phyloP scores from a whole-genome alignment of 2,797 vertebrate species.

The Poecilia wingei region DNA sequence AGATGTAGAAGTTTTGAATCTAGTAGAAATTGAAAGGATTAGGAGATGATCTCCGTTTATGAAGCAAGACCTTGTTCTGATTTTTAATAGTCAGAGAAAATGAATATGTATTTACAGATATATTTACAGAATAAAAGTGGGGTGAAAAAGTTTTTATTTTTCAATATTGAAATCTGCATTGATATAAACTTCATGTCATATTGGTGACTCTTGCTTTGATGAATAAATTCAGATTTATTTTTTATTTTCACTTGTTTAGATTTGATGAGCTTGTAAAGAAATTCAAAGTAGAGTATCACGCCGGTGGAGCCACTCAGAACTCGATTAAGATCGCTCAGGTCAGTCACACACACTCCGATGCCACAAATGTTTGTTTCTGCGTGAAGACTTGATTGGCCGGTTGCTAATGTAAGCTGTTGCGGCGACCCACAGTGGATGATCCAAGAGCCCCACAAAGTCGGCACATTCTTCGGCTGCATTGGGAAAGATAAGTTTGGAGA shows the following conservation, averaged over 20 bases:
- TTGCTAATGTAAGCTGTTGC: constrained; percentile 17
- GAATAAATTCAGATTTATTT: constrained; percentile 1
- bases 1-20: neutral
- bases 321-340: constrained; percentile 99
- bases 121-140: neutral
- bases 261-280: constrained; percentile 97
- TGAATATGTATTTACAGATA: too few species aligned
- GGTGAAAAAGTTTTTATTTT: neutral
- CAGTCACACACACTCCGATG: constrained; percentile 56
- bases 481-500: constrained; percentile 94
- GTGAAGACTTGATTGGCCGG: neutral
- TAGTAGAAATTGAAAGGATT: neutral
- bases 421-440: constrained; percentile 94
- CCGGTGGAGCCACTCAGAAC: constrained; percentile 98
- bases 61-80: neutral
- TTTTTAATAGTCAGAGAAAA: neutral
- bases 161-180: neutral
- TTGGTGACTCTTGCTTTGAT: neutral
- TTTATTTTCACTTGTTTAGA: constrained; percentile 69
- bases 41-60: neutral
- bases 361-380: too few species aligned
- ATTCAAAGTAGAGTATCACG: constrained; percentile 96
- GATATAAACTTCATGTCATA: neutral
- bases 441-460: constrained; percentile 90
- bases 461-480: constrained; percentile 97